A percentile compares a stretch with the other conserved stretches of the same genome.
Evolutionary conservation across 2,113 vertebrate species (phyloP).

Genomic region (Grammomys dolichurus): DNA sequence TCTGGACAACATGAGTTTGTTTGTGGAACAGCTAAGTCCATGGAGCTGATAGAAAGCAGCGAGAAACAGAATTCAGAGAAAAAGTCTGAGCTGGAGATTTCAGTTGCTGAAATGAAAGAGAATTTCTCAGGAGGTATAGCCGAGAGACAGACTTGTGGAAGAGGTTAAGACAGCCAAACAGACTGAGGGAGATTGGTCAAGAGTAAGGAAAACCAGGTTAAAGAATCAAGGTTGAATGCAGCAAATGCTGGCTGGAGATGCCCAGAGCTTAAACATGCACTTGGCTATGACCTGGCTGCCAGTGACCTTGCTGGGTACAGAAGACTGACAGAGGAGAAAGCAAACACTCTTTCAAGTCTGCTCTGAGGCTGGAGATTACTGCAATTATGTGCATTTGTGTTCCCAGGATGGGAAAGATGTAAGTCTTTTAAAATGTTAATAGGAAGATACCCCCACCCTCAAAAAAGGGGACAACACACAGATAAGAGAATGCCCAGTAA

Average conservation of each 20-base stretch:
- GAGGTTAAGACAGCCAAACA: not conserved
- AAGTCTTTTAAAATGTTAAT: not conserved
- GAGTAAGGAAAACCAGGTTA: not conserved
- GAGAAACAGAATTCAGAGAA: not conserved
- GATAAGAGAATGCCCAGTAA: not conserved
- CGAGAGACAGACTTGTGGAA: not conserved
- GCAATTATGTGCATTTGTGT: not conserved
- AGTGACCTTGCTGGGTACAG: not conserved
- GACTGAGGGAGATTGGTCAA: not conserved
- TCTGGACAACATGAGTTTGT: not conserved
- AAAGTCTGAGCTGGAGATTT: not conserved
- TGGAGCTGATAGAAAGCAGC: not conserved
- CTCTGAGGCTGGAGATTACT: not conserved
- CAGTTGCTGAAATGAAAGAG: not conserved
- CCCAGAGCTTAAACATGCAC: not conserved
- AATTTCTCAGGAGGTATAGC: not conserved
- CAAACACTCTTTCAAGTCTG: not conserved
- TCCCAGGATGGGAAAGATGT: not conserved
- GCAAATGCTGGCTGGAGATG: not conserved
- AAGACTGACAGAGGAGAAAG: not conserved
- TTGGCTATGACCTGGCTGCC: not conserved
- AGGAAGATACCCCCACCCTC: not conserved
- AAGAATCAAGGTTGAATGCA: not conserved
- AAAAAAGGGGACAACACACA: not conserved
- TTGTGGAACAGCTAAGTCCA: not conserved